Evolutionary conservation across 2,888 invertebrate genomes (phyloP).

Genomic region (Heterodera filipjevi): DNA sequence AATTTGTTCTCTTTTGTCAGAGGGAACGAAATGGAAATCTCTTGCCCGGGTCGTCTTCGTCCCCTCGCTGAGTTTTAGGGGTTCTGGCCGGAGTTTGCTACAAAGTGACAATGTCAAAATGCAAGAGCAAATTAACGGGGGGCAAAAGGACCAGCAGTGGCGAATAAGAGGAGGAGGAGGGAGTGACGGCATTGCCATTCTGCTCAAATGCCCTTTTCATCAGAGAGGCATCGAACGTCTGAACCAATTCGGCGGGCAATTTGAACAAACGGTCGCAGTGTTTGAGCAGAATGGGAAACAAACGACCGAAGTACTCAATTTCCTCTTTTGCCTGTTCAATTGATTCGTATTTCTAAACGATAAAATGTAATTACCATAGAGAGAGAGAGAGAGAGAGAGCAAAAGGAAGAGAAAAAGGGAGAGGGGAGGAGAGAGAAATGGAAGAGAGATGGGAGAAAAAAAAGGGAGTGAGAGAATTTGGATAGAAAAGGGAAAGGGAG

Average conservation of each 20-base stretch:
- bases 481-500: no score
- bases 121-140: neutral
- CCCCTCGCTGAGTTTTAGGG: neutral
- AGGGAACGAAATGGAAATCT: no score
- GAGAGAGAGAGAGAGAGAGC: no score
- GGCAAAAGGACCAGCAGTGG: conserved; percentile 12
- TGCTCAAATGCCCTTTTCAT: neutral
- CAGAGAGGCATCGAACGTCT: conserved; percentile 9
- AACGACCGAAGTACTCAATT: neutral
- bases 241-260: conserved; percentile 20
- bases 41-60: conserved; percentile 1
- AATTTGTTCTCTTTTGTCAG: neutral
- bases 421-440: no score
- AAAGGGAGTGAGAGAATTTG: no score
- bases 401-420: no score
- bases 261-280: conserved; percentile 16
- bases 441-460: no score
- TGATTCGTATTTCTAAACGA: conserved; percentile 22
- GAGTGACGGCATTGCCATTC: neutral
- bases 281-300: conserved; percentile 23
- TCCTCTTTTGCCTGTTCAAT: conserved; percentile 22
- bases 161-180: neutral
- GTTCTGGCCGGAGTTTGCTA: neutral
- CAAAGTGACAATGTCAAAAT: neutral
- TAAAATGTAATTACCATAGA: no score